Evolutionary conservation across 2,113 vertebrate genomes (phyloP).

Genomic region (Ahaetulla prasina): DNA sequence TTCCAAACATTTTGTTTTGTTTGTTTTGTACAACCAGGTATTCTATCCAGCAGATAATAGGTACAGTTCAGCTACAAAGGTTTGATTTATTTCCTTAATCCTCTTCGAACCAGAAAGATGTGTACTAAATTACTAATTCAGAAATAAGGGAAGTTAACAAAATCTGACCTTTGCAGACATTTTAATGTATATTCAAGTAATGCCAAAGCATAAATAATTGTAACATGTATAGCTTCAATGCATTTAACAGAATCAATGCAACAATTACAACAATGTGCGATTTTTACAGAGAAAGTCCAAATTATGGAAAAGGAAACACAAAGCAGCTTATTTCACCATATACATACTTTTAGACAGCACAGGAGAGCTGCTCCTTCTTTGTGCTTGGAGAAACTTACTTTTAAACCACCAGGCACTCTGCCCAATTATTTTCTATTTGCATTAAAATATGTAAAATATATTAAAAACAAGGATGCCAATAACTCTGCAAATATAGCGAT

Average conservation of each 20-base stretch:
- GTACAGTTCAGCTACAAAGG: background rate
- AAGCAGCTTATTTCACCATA: fast-evolving
- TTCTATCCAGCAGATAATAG: background rate
- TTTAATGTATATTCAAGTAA: background rate
- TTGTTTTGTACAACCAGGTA: background rate
- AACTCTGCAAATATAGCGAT: background rate
- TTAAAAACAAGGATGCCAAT: background rate
- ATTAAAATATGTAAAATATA: background rate
- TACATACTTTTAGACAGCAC: background rate
- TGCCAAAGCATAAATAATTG: background rate
- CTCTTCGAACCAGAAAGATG: background rate
- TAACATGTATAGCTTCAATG: background rate
- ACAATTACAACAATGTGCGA: background rate
- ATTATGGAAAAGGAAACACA: background rate
- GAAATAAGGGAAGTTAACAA: background rate
- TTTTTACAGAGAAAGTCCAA: background rate
- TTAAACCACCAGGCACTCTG: background rate
- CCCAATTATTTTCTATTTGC: background rate
- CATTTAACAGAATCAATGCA: conserved; percentile 33
- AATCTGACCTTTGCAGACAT: background rate
- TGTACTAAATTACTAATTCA: background rate
- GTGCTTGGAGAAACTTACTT: background rate
- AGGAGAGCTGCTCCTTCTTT: background rate
- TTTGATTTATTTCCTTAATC: background rate
- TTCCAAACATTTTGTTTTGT: background rate